Evolutionary conservation across 2,113 vertebrate species (phyloP), one percentile per base, ranked within the genome.

Genomic region (Anguilla rostrata): DNA sequence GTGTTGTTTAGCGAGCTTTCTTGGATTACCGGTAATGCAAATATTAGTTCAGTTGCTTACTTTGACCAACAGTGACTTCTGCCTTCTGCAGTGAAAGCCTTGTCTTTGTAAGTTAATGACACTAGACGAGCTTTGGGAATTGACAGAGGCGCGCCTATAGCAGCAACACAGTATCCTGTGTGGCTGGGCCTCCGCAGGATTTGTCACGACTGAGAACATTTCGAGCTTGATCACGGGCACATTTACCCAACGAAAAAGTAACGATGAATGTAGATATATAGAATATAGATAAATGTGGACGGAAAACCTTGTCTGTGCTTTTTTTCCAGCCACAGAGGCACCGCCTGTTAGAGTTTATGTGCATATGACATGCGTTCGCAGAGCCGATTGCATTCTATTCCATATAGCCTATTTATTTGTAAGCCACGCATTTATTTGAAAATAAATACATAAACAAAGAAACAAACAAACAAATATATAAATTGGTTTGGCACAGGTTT

Each of bases 81-180:
- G 14, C 86, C 18, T n/a, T n/a, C n/a, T n/a, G 63, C 81, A 66
- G 84, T 88, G 89, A 91, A 88, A 91, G 88, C 86, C 40, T 83
- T 86, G 88, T 91, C 89, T 91, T 94, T 94, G 91, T 94, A 91
- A 86, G 85, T 87, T 86, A 90, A 79, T 39, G 20, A 41, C 43
- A 49, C 49, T 85, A 75, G 71, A 87, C 90, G 88, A 85, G 87
- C 89, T 91, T 86, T 89, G 92, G 93, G 94, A 94, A 92, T 93
- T 88, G 92, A 91, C 78, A 85, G 89, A 94, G 95, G 94, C 95
- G 94, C 94, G 94, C 93, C 95, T 94, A 34, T 34, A 87, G 93
- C 91, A 87, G 39, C 78, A 87, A 88, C 89, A 78, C 84, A 79
- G 94, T 92, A 95, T 95, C 94, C 95, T 94, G 94, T 90, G 91